These are phyloP conservation scores for Benthosema pterotum DNA, from an alignment of 2,797 vertebrate species.

Conservation along the genomic window DNA sequence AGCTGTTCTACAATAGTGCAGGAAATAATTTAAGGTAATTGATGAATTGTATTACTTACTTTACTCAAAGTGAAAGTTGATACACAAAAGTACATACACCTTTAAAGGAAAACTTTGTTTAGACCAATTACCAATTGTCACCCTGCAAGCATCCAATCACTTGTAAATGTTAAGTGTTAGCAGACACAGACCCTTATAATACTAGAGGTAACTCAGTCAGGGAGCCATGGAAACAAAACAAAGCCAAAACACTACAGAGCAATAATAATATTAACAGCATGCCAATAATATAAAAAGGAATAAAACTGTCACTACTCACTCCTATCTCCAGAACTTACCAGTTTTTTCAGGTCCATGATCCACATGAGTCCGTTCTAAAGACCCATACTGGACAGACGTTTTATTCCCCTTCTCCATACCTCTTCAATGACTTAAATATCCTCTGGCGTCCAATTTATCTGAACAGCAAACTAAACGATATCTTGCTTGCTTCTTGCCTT, in stretches of 20 bases:
- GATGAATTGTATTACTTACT: no score
- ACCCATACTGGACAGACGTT: constrained; percentile 49
- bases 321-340: constrained; percentile 40
- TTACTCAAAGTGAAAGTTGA: constrained; percentile 2
- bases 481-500: neutral
- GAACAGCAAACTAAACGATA: neutral
- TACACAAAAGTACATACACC: neutral
- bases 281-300: no score
- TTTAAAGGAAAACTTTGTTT: neutral
- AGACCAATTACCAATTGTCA: neutral
- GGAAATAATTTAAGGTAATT: no score
- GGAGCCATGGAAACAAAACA: no score
- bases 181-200: no score
- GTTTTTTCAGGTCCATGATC: constrained; percentile 25
- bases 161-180: no score
- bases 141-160: no score
- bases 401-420: constrained; percentile 66
- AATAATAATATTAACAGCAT: no score
- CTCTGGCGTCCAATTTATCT: neutral
- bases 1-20: no score
- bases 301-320: no score
- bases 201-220: no score
- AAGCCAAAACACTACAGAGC: no score
- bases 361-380: constrained; percentile 52
- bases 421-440: constrained; percentile 4